These are phyloP conservation scores for Hoplodrina ambigua DNA, from an alignment of 2,888 invertebrate species.

Conservation along the genomic window DNA sequence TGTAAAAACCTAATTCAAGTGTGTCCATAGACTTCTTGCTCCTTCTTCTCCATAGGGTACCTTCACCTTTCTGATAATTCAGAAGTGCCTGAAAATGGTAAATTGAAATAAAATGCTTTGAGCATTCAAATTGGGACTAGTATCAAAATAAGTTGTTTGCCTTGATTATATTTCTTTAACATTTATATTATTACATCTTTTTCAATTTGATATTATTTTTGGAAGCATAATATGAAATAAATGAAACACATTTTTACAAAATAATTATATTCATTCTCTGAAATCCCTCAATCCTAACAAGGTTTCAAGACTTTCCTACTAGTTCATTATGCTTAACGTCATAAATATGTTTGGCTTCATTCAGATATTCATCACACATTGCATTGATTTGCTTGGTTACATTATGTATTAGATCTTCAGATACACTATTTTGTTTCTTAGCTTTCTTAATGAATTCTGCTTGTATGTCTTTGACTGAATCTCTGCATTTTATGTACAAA, in stretches of 20 bases:
- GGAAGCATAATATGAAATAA: neutral
- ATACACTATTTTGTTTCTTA: constrained; percentile 92
- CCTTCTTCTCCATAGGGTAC: too few relatives aligned
- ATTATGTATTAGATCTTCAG: constrained; percentile 92
- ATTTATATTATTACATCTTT: too few relatives aligned
- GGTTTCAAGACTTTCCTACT: constrained; percentile 83
- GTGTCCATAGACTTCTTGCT: too few relatives aligned
- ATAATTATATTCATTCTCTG: constrained; percentile 1
- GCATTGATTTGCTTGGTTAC: constrained; percentile 93
- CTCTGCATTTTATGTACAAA: constrained; percentile 94
- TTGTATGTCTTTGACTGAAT: constrained; percentile 94
- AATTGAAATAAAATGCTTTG: too few relatives aligned
- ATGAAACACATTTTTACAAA: neutral
- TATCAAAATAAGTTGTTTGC: too few relatives aligned
- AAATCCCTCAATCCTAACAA: neutral
- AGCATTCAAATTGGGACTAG: too few relatives aligned
- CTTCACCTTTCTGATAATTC: too few relatives aligned
- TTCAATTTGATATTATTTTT: too few relatives aligned
- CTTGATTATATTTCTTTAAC: too few relatives aligned
- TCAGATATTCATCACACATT: constrained; percentile 92
- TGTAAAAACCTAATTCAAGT: too few relatives aligned
- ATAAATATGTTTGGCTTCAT: constrained; percentile 83
- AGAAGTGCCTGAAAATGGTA: too few relatives aligned
- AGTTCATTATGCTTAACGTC: constrained; percentile 94
- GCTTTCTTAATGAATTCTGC: constrained; percentile 93